Base-by-base conservation (phyloP, 2,888 invertebrate species). In the Phrixothrix hirtus region DNA sequence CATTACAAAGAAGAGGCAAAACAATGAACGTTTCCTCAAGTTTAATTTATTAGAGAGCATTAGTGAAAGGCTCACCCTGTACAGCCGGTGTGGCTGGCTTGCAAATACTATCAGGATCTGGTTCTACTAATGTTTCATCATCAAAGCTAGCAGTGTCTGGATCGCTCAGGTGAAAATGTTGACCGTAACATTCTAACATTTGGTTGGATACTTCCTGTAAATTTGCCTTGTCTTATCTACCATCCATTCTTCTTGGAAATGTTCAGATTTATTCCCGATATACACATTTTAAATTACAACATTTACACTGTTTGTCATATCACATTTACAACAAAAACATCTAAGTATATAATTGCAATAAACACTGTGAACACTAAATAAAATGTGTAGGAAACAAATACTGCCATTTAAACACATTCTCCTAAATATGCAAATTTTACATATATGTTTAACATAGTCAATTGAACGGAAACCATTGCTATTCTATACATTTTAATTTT, bases 191-290 rank as follows among this genome's bases (percentile, higher is more conserved):
- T 69, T 73, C 72, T 67, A 72, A 69, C 70, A 72, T 72, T 73
- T 75, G 75, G 74, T 75, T 75, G 73, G 75, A 70, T 71, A 72
- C 75, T 73, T 75, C 75, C 75, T 75, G 74, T 69, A 75, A 75
- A 66, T 70, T 70, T 67, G 68, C 69, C 68, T 66, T 65, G 60
- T 62, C 66, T 67, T 63, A 67, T 60, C 57, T 47, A 58, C 57
- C 58, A 53, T 43, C 47, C 47, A 48, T 43, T 41, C 46, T 25
- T 37, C 29, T 41, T 27, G 34, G 25, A 43, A 14, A 31, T 17
- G 15, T 44, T 45, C 41, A 36, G 21, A 44, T 37, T 45, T 45
- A 41, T 52, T 41, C 45, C 35, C 41, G 46, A 34, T 34, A 39
- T 46, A 41, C 34, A 46, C 35, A 52, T 46, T 42, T 44, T 30